Evolutionary conservation across 1,140 invertebrate genomes (phyloP).

Genomic region (Hycleus cichorii): DNA sequence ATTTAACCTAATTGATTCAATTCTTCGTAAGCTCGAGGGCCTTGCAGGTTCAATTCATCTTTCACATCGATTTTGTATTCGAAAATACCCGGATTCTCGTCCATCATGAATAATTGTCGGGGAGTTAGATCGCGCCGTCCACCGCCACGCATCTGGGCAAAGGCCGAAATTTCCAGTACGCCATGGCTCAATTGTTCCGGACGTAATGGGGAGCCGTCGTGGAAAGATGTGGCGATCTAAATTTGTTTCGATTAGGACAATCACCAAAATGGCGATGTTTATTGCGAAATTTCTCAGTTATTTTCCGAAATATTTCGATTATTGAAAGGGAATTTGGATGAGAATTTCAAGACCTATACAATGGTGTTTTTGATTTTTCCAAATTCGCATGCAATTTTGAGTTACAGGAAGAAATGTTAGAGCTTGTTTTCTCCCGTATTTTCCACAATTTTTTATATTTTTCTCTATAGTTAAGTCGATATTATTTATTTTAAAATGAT

Average conservation of each 20-base stretch:
- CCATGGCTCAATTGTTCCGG: conserved; percentile 47
- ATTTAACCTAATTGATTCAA: conserved; percentile 28
- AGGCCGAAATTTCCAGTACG: conserved; percentile 53
- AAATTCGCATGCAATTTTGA: too few relatives aligned
- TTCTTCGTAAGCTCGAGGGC: conserved; percentile 29
- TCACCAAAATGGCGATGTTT: too few relatives aligned
- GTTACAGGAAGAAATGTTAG: too few relatives aligned
- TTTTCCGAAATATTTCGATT: too few relatives aligned
- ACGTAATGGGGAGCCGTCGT: conserved; percentile 66
- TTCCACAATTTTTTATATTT: too few relatives aligned
- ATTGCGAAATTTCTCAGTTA: too few relatives aligned
- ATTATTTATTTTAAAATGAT: too few relatives aligned
- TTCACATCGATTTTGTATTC: conserved; percentile 67
- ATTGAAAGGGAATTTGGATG: too few relatives aligned
- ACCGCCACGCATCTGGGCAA: conserved; percentile 48
- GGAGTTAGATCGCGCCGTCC: conserved; percentile 50
- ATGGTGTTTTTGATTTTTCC: too few relatives aligned
- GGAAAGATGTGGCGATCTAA: conserved; percentile 65
- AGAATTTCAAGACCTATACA: too few relatives aligned
- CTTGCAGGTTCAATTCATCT: conserved; percentile 44
- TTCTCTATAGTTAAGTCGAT: too few relatives aligned
- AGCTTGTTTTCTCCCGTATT: too few relatives aligned
- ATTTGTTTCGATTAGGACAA: conserved; percentile 16
- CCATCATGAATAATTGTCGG: conserved; percentile 48
- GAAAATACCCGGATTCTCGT: conserved; percentile 61